phyloP scores from a whole-genome alignment of 2,888 invertebrate species.

The Cancer borealis region DNA sequence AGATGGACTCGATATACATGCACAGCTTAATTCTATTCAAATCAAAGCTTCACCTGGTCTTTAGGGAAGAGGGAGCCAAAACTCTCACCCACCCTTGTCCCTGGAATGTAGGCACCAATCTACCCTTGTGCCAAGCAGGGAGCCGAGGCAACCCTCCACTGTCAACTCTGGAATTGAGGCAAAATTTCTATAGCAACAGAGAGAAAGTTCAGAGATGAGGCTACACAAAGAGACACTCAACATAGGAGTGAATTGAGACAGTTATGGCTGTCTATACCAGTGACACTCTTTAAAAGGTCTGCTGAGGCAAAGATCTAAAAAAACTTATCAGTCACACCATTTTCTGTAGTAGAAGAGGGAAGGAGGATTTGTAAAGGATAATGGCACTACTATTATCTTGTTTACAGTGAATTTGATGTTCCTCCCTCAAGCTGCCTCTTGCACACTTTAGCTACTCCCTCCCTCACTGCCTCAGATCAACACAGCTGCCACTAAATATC shows the following conservation, averaged over 20 bases:
- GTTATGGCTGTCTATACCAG: slow-evolving; percentile 1
- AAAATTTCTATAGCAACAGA: slow-evolving; percentile 17
- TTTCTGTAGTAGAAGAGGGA: slow-evolving; percentile 1
- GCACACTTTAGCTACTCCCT: slow-evolving; percentile 13
- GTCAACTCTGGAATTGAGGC: slow-evolving; percentile 22
- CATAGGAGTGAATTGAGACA: slow-evolving; percentile 13
- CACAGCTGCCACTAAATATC: slow-evolving; percentile 40
- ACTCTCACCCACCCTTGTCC: not conserved
- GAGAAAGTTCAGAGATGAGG: slow-evolving; percentile 40
- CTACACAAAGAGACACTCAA: slow-evolving; percentile 43
- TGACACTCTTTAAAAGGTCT: not conserved
- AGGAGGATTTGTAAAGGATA: slow-evolving; percentile 20
- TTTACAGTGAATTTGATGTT: not conserved
- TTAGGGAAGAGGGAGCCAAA: not conserved
- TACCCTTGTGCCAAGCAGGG: slow-evolving; percentile 26
- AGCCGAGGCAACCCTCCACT: not conserved
- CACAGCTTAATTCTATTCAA: slow-evolving; percentile 6
- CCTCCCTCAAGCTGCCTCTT: not conserved
- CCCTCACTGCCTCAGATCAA: slow-evolving; percentile 33
- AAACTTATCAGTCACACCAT: slow-evolving; percentile 11
- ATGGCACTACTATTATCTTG: not conserved
- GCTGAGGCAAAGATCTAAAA: not conserved
- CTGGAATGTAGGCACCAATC: slow-evolving; percentile 45
- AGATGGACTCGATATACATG: slow-evolving; percentile 18
- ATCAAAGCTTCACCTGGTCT: not conserved